Base-by-base conservation (phyloP, 1,140 invertebrate species). In the Drosophila ohnishii region DNA sequence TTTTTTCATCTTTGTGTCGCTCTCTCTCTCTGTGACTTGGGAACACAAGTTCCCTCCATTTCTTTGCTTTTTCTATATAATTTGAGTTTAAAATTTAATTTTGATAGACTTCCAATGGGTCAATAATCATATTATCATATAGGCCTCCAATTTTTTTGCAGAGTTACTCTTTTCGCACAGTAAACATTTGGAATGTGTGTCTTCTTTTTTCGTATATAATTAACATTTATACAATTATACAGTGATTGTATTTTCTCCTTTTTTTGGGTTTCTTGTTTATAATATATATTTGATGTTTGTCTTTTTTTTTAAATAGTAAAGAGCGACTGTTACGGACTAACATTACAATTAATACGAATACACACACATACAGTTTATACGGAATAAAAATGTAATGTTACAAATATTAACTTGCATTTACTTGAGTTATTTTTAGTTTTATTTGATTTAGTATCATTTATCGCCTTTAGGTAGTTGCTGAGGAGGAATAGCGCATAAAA, bases 101-200 rank as follows among this genome's bases (percentile, higher is more conserved):
- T 78, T 51, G 62, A 73, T 86, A 83, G 63, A 78, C 79, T 87
- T 76, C 70, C 28, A 34, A 71, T 58, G 25, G 65, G 28, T 71
- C 44, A 78, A 58, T 82, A 66, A 77, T 73, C 57, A 73, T 73
- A 73, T 73, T 73, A 73, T 73, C 25, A 53, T 74, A 62, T 61
- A 73, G 67, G 65, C 67, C 65, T 48, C 67, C 65, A 35, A 13
- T 19, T 25, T 40, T 48, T 19, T 19, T 19, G 19, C 19, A 19
- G 19, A 19, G 19, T 19, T 19, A 19, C 19, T 64, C 78, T 44
- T 80, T 65, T 59, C 48, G 75, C 75, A 53, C 50, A 67, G 72
- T 86, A 72, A 86, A 86, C 84, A 87, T 88, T 87, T 87, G 83
- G 83, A 87, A 87, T 87, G 83, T 64, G 80, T 87, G 45, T 55